Conservation (phyloP, 1,140 invertebrate genomes). For the Rhysida immarginata region DNA sequence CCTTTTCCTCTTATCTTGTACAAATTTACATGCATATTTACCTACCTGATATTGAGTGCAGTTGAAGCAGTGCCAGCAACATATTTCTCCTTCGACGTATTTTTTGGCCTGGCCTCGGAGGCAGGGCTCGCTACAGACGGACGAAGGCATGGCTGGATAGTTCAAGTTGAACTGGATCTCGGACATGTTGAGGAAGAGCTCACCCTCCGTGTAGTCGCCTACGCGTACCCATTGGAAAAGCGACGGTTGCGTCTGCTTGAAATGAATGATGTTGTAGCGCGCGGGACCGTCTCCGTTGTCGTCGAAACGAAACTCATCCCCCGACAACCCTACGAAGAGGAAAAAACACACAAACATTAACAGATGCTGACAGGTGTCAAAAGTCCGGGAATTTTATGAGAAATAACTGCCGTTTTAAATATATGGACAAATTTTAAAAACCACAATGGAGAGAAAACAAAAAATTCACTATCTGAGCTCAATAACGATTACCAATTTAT, state of each 20-base stretch:
- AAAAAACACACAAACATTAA: too few relatives aligned
- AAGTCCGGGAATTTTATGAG: too few relatives aligned
- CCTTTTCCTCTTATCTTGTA: too few relatives aligned
- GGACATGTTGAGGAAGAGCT: constrained; percentile 63
- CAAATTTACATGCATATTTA: too few relatives aligned
- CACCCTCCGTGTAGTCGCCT: constrained; percentile 62
- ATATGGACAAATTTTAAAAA: too few relatives aligned
- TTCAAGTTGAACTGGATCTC: constrained; percentile 65
- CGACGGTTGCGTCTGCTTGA: constrained; percentile 59
- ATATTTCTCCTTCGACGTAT: constrained; percentile 77
- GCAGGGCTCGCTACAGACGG: constrained; percentile 77
- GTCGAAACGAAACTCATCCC: constrained; percentile 79
- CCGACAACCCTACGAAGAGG: constrained; percentile 49
- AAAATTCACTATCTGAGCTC: too few relatives aligned
- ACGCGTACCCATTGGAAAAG: constrained; percentile 72
- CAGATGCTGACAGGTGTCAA: too few relatives aligned
- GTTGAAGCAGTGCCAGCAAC: constrained; percentile 93
- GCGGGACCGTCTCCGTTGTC: constrained; percentile 78
- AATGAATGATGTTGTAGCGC: constrained; percentile 87
- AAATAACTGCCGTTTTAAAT: too few relatives aligned
- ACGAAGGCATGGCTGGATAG: constrained; percentile 57
- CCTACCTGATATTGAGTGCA: constrained; percentile 77
- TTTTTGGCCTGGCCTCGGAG: constrained; percentile 72
- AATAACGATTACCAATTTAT: too few relatives aligned
- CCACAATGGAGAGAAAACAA: too few relatives aligned